Conservation (phyloP, 2,888 invertebrate genomes). For the Capitulum mitella region DNA sequence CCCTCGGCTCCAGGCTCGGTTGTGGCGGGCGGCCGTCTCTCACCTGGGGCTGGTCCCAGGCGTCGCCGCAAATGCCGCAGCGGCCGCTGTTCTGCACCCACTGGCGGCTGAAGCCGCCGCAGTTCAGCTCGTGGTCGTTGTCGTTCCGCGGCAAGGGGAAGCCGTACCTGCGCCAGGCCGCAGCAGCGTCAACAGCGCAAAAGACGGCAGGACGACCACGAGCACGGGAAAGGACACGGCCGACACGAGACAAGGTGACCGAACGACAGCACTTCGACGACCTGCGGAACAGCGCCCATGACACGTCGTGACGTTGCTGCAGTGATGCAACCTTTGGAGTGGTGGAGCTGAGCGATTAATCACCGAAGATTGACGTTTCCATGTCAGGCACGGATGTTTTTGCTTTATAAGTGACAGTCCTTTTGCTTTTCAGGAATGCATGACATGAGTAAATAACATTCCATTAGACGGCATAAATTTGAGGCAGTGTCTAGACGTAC, state of each 20-base stretch:
- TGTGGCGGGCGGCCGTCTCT: not conserved
- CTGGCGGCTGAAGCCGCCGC: slow-evolving; percentile 77
- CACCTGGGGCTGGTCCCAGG: slow-evolving; percentile 60
- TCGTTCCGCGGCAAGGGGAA: slow-evolving; percentile 81
- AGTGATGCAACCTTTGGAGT: too few relatives aligned
- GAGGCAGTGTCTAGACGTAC: too few relatives aligned
- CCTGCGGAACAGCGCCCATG: not conserved
- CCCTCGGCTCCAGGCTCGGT: too few relatives aligned
- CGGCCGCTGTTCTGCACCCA: slow-evolving; percentile 73
- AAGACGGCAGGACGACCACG: not conserved
- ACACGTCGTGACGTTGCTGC: too few relatives aligned
- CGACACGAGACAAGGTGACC: not conserved
- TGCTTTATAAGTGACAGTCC: too few relatives aligned
- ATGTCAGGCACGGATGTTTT: too few relatives aligned
- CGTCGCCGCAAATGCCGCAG: slow-evolving; percentile 79
- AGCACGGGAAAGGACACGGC: not conserved
- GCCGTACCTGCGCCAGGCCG: slow-evolving; percentile 52
- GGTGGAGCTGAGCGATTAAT: too few relatives aligned
- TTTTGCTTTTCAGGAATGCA: too few relatives aligned
- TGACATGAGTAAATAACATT: too few relatives aligned
- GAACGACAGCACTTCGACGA: not conserved
- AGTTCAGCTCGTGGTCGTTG: slow-evolving; percentile 80
- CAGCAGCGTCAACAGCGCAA: slow-evolving; percentile 28
- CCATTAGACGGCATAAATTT: too few relatives aligned
- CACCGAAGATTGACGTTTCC: too few relatives aligned